Evolutionary conservation across 2,888 invertebrate genomes (phyloP).

Genomic region (Acleris literana): DNA sequence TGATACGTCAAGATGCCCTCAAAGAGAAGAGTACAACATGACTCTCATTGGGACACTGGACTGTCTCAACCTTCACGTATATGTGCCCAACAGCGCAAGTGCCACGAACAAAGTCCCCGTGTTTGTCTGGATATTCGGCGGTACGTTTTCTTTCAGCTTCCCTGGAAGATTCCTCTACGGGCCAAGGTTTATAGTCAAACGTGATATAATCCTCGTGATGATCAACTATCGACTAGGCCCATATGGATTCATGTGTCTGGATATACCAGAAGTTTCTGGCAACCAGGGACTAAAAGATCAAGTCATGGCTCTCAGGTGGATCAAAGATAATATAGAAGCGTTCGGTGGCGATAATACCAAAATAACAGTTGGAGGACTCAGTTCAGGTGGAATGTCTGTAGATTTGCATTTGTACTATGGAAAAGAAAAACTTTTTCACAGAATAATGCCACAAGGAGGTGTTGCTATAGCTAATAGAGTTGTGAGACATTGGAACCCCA

Average conservation of each 20-base stretch:
- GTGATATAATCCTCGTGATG: slow-evolving; percentile 59
- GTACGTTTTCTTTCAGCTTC: slow-evolving; percentile 49
- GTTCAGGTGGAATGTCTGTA: slow-evolving; percentile 57
- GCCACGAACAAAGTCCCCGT: slow-evolving; percentile 54
- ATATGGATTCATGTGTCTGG: slow-evolving; percentile 65
- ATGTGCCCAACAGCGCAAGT: slow-evolving; percentile 51
- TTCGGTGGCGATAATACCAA: slow-evolving; percentile 60
- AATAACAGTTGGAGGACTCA: slow-evolving; percentile 58
- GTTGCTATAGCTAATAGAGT: slow-evolving; percentile 47
- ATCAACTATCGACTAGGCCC: slow-evolving; percentile 60
- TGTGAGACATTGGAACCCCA: slow-evolving; percentile 46
- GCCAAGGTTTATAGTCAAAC: slow-evolving; percentile 55
- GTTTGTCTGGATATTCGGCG: slow-evolving; percentile 60
- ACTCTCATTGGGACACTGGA: slow-evolving; percentile 40
- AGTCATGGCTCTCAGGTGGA: slow-evolving; percentile 57
- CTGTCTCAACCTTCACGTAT: slow-evolving; percentile 58
- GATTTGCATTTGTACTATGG: slow-evolving; percentile 56
- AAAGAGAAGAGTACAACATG: slow-evolving; percentile 12
- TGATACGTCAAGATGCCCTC: slow-evolving; percentile 29
- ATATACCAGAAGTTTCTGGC: slow-evolving; percentile 55
- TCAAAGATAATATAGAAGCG: slow-evolving; percentile 56
- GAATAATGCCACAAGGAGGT: slow-evolving; percentile 58
- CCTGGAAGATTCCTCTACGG: slow-evolving; percentile 46
- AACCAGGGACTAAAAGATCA: slow-evolving; percentile 68
- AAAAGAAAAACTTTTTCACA: slow-evolving; percentile 51